Percentiles rank a stretch among this genome's conserved stretches.
phyloP scores from a whole-genome alignment of 2,797 vertebrate species.

The Anabacerthia variegaticeps region DNA sequence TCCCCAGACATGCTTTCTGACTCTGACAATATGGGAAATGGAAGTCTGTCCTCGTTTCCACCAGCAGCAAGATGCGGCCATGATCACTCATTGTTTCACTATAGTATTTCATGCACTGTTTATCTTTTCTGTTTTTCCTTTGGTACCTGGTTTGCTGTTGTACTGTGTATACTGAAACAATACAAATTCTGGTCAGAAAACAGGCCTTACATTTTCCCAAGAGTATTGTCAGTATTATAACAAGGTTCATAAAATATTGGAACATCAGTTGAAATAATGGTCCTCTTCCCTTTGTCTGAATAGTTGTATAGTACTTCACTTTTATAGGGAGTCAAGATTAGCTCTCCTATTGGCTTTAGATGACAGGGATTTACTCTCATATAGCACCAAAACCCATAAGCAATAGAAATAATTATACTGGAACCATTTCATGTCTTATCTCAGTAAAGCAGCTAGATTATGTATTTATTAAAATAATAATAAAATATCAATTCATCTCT shows the following conservation, averaged over 20 bases:
- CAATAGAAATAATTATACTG: slow-evolving; percentile 52
- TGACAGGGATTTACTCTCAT: slow-evolving; percentile 40
- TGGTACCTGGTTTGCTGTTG: neutral
- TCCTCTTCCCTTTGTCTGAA: neutral
- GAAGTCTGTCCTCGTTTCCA: neutral
- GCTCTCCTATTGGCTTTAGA: neutral
- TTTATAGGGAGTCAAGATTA: neutral
- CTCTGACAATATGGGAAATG: neutral
- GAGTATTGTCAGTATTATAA: neutral
- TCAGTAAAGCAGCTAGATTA: slow-evolving; percentile 65
- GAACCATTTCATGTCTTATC: slow-evolving; percentile 45
- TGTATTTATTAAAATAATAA: slow-evolving; percentile 74
- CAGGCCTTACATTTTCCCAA: neutral
- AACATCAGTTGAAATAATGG: neutral
- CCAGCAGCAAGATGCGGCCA: neutral
- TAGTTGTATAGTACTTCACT: neutral
- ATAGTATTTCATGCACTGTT: neutral
- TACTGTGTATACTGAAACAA: neutral
- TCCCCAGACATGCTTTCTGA: neutral
- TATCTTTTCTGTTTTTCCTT: neutral
- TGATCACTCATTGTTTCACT: neutral
- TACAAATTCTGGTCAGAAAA: neutral
- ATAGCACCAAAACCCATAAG: slow-evolving; percentile 35
- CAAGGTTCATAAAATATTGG: neutral
- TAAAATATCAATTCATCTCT: slow-evolving; percentile 48